Percentiles rank a stretch among this genome's conserved stretches.
phyloP scores from a whole-genome alignment of 2,113 vertebrate species.

The Odontophorus gujanensis region DNA sequence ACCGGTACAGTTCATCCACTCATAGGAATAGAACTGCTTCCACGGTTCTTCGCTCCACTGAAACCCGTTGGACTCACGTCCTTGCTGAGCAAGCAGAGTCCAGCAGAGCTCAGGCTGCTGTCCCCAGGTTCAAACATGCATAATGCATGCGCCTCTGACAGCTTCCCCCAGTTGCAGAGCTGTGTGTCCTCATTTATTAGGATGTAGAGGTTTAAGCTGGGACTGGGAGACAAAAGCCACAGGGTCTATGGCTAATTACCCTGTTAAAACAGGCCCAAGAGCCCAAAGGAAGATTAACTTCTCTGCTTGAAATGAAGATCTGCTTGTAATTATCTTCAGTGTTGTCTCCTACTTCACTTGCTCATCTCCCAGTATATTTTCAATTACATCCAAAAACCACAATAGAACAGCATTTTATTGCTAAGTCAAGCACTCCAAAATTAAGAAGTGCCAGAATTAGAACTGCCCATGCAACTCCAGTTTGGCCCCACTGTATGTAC shows the following conservation, averaged over 20 bases:
- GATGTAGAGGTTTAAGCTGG: constrained; percentile 9
- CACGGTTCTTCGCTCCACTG: background rate
- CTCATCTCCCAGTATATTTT: constrained; percentile 60
- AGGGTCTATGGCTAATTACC: constrained; percentile 44
- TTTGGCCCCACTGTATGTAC: background rate
- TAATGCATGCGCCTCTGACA: background rate
- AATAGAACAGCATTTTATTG: constrained; percentile 51
- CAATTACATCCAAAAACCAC: constrained; percentile 62
- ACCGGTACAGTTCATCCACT: background rate
- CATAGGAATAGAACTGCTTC: background rate
- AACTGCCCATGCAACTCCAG: constrained; percentile 8
- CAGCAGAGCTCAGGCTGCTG: background rate
- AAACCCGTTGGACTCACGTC: rapidly evolving
- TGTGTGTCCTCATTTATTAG: constrained; percentile 2
- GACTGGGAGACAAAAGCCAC: constrained; percentile 46
- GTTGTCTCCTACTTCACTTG: constrained; percentile 54
- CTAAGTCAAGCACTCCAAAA: constrained; percentile 27
- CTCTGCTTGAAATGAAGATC: constrained; percentile 59
- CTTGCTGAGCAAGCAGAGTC: background rate
- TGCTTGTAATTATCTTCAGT: constrained; percentile 59
- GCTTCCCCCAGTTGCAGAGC: background rate
- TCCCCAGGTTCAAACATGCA: background rate
- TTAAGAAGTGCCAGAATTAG: constrained; percentile 52
- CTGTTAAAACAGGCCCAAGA: constrained; percentile 43
- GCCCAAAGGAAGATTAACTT: constrained; percentile 64